phyloP scores from a whole-genome alignment of 1,140 invertebrate species.

The Scylla paramamosain region DNA sequence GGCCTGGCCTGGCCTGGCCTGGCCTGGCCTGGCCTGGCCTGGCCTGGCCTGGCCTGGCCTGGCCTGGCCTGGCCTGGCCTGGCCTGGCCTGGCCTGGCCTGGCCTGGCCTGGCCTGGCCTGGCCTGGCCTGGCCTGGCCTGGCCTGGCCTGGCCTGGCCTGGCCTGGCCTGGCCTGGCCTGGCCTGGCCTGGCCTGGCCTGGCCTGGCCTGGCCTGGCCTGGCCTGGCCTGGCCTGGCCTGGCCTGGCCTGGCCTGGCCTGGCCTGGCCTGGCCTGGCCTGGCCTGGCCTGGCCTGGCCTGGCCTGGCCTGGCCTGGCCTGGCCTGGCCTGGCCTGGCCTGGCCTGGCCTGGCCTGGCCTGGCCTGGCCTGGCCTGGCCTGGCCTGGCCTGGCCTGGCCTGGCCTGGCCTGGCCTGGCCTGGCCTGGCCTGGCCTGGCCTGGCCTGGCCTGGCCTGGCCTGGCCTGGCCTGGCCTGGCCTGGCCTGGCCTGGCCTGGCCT shows the following conservation, averaged over 20 bases:
- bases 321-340: constrained; percentile 69
- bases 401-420: constrained; percentile 74
- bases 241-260: constrained; percentile 74
- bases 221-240: constrained; percentile 76
- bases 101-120: constrained; percentile 70
- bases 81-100: constrained; percentile 75
- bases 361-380: constrained; percentile 72
- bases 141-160: constrained; percentile 66
- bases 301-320: neutral
- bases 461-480: constrained; percentile 63
- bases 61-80: constrained; percentile 50
- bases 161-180: constrained; percentile 75
- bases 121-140: constrained; percentile 61
- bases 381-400: constrained; percentile 73
- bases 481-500: constrained; percentile 58
- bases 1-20: neutral
- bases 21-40: neutral
- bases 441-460: constrained; percentile 73
- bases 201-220: constrained; percentile 75
- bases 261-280: constrained; percentile 75
- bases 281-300: constrained; percentile 73
- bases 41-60: neutral
- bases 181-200: constrained; percentile 76
- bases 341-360: constrained; percentile 70
- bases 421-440: constrained; percentile 74